Base-by-base conservation (phyloP, 2,113 vertebrate species). In the Ophiodon elongatus region DNA sequence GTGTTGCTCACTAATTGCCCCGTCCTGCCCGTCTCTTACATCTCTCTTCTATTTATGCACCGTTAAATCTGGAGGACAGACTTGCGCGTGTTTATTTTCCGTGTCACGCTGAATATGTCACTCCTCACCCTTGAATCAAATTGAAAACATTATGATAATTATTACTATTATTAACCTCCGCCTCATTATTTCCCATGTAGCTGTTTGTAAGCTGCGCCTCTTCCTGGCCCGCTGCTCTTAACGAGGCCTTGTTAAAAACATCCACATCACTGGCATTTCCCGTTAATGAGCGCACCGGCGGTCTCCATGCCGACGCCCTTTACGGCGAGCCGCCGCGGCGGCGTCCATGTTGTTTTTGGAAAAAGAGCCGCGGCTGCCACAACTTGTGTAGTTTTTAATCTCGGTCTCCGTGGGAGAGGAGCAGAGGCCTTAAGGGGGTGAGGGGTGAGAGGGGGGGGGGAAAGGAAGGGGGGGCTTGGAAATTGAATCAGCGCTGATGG, bases 401-500 rank as follows among this genome's bases (percentile, higher is more conserved):
- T 67, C 14, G 0, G 47, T 82, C 84, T 79, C 93, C 1, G 76
- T 68, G 82, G 86, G 88, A 84, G 88, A 84, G 85, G 77, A 73
- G 68, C 75, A 35, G 71, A 56, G 74, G 90, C 83, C 90, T 71
- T 39, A 45, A 0, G 80, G 80, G 86, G 17, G 47, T n/a, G n/a
- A n/a, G n/a, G n/a, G n/a, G n/a, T n/a, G n/a, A n/a, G 47, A 6
- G 43, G 43, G 4, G 45, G 43, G 2, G 45, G 45, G 2, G 39
- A 11, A n/a, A n/a, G n/a, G n/a, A n/a, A 8, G 41, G 41, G 80
- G 21, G 35, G 57, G 56, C 19, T 39, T 1, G 79, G 79, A 89
- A 92, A 94, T 93, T 91, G 77, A 94, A 92, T 93, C 88, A 86
- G 64, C 10, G 87, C 85, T 84, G 86, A 85, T 76, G 82, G 82